Percentiles rank a stretch among this genome's conserved stretches.
Evolutionary conservation across 2,797 vertebrate genomes (phyloP).

Genomic region (Oreortyx pictus): DNA sequence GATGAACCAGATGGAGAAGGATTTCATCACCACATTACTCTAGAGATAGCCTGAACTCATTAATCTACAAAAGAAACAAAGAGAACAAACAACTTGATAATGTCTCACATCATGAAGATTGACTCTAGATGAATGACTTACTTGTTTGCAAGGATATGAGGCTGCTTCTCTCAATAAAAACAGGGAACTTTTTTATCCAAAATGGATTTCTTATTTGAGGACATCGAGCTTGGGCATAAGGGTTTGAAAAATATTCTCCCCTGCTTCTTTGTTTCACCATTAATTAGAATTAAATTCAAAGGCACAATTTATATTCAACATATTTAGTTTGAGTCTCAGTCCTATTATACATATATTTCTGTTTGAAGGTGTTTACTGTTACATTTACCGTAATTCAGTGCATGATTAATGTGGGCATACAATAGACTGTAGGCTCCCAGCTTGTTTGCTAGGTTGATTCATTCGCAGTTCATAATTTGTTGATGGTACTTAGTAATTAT

Average conservation of each 20-base stretch:
- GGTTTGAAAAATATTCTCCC: not conserved
- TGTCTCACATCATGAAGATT: not conserved
- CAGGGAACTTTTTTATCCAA: not conserved
- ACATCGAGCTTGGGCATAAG: not conserved
- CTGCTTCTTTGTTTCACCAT: not conserved
- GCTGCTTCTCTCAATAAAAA: not conserved
- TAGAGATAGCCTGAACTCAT: conserved; percentile 1
- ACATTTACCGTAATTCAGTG: not conserved
- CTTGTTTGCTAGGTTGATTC: not conserved
- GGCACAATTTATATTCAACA: not conserved
- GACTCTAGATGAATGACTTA: conserved; percentile 2
- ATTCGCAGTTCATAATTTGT: not conserved
- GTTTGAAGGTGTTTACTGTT: not conserved
- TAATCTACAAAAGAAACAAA: conserved; percentile 38
- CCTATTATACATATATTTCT: not conserved
- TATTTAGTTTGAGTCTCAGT: not conserved
- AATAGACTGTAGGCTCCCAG: not conserved
- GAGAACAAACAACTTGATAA: conserved; percentile 8
- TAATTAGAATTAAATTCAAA: not conserved
- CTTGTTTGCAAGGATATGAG: not conserved
- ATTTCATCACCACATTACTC: conserved; percentile 16
- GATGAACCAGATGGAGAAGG: not conserved
- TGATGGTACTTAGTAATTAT: not conserved
- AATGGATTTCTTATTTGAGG: not conserved
- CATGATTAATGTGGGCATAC: not conserved